Evolutionary conservation across 2,797 vertebrate genomes (phyloP).

Genomic region (Neosilurus hyrtlii): DNA sequence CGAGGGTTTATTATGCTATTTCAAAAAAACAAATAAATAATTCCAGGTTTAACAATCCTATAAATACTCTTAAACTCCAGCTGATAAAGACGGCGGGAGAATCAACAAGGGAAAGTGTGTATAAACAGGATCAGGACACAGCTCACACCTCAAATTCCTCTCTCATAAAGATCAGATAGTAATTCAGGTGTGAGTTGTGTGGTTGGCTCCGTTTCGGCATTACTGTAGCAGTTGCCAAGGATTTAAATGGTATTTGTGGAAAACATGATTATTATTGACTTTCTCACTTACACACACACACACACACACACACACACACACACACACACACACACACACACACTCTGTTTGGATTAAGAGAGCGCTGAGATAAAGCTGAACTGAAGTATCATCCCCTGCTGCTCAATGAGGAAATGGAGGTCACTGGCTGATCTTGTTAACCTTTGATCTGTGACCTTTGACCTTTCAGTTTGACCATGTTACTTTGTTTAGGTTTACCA

Average conservation of each 20-base stretch:
- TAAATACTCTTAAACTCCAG: not conserved
- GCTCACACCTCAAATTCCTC: not conserved
- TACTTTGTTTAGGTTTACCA: too few species aligned
- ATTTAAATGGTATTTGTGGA: constrained; percentile 16
- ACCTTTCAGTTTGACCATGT: too few species aligned
- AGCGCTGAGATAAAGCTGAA: too few species aligned
- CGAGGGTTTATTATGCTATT: not conserved
- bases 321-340: not conserved
- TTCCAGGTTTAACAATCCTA: not conserved
- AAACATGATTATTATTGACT: constrained; percentile 26
- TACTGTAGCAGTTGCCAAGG: constrained; percentile 11
- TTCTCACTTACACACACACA: not conserved
- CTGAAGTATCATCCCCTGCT: too few species aligned
- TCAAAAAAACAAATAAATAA: not conserved
- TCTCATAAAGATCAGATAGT: not conserved
- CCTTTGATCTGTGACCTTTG: too few species aligned
- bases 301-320: not conserved
- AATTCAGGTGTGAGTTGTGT: not conserved
- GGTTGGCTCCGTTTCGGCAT: not conserved
- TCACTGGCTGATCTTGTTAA: too few species aligned
- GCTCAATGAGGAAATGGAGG: too few species aligned
- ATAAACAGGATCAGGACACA: not conserved
- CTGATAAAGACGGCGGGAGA: not conserved
- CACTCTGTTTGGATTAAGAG: not conserved
- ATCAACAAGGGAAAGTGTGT: not conserved